Percentiles rank a stretch among this genome's conserved stretches.
Evolutionary conservation across 2,113 vertebrate genomes (phyloP).

Genomic region (Prunella himalayana): DNA sequence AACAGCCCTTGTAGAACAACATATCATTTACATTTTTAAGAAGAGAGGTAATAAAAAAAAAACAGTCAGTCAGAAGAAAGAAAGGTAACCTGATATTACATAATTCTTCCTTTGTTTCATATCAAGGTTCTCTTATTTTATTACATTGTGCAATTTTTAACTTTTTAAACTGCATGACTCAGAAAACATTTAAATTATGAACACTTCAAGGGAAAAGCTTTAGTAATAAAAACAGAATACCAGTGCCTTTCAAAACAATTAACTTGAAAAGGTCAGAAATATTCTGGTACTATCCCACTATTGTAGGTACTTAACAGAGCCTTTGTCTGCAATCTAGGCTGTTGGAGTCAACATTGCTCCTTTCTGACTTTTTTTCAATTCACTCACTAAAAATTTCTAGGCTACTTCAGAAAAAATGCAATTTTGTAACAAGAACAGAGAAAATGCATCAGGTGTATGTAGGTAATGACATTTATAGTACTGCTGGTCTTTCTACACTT

Average conservation of each 20-base stretch:
- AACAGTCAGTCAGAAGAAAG: neutral
- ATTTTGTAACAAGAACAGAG: neutral
- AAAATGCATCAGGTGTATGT: neutral
- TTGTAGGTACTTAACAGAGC: neutral
- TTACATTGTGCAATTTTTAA: neutral
- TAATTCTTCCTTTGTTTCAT: neutral
- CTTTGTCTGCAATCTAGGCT: neutral
- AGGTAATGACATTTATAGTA: neutral
- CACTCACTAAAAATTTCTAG: neutral
- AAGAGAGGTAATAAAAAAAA: neutral
- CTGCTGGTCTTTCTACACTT: neutral
- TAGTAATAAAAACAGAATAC: neutral
- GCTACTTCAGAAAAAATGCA: neutral
- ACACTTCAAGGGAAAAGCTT: neutral
- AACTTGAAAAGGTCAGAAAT: conserved; percentile 7
- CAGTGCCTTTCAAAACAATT: neutral
- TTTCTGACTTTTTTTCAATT: neutral
- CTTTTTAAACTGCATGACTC: neutral
- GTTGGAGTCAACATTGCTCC: neutral
- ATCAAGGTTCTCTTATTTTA: neutral
- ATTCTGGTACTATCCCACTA: neutral
- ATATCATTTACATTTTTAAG: neutral
- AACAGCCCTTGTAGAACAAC: neutral
- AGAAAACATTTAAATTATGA: neutral
- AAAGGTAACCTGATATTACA: neutral